Evolutionary conservation across 2,888 invertebrate genomes (phyloP), one percentile per base, ranked within the genome.

Genomic region (Parnassius glacialis): DNA sequence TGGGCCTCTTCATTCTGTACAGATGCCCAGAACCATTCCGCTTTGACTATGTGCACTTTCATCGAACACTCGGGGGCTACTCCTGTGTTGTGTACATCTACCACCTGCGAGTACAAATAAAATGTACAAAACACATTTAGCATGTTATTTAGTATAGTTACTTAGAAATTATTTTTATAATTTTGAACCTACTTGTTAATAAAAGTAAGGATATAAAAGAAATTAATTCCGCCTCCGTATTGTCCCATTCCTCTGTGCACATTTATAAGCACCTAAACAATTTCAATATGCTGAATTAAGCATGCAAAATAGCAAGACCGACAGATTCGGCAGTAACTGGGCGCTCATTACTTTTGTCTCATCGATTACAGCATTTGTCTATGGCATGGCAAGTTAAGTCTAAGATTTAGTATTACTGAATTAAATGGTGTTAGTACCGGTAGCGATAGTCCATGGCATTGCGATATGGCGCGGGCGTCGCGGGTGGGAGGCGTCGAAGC

Each of bases 11-110:
- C 97, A 92, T 98, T 97, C 89, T 98, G 98, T 66, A 99, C 97
- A 55, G 98, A 98, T 48, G 97, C 97, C 99, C 99, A 99, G 90
- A 99, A 99, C 99, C 99, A 99, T 92, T 98, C 97, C 9, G 96
- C 96, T 86, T 96, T 97, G 60, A 97, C 95, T 67, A 97, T 93
- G 80, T 95, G 95, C 42, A 95, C 95, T 72, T 94, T 93, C 66
- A 93, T 87, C 65, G 94, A 94, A 61, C 95, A 94, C 76, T 95
- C 96, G 52, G 95, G 95, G 68, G 95, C 93, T 57, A 94, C 92
- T 74, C 93, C 92, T 45, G 95, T 94, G 70, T 93, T 93, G 73
- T 95, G 95, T 80, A 97, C 96, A 84, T 97, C 97, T 62, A 97
- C 96, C 66, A 97, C 97, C 97, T 97, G 86, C 68, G 77, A 74